Percentiles rank a stretch among this genome's conserved stretches.
Evolutionary conservation across 2,797 vertebrate genomes (phyloP).

Genomic region (Acrossocheilus wenchowensis): DNA sequence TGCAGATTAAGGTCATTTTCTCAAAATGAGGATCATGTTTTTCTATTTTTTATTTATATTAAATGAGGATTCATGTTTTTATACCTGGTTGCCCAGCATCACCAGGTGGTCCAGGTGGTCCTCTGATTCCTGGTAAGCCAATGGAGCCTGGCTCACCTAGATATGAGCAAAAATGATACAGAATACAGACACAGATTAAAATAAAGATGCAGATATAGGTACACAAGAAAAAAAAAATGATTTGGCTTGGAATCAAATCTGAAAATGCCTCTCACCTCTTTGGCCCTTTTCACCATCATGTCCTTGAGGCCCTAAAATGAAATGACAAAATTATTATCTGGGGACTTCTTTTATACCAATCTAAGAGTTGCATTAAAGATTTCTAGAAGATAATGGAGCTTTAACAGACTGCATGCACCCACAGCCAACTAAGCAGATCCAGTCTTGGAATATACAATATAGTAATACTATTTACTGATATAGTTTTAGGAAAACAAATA

Average conservation of each 20-base stretch:
- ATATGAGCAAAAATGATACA: not conserved
- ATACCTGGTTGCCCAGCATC: slow-evolving; percentile 88
- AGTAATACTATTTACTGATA: not conserved
- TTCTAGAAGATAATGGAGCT: not conserved
- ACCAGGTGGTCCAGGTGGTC: slow-evolving; percentile 85
- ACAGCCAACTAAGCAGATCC: not conserved
- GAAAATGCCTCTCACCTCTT: slow-evolving; percentile 78
- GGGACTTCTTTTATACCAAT: not conserved
- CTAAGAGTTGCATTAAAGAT: not conserved
- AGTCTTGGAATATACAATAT: not conserved
- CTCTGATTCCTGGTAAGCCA: slow-evolving; percentile 87
- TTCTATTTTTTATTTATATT: not conserved
- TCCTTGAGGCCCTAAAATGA: slow-evolving; percentile 81
- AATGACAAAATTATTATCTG: not conserved
- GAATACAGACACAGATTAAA: not conserved
- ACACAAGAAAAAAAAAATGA: not conserved
- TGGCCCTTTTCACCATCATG: slow-evolving; percentile 86
- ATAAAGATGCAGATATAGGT: not conserved
- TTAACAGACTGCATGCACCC: not conserved
- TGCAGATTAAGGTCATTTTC: not conserved
- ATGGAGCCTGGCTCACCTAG: slow-evolving; percentile 88
- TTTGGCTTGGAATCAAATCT: not conserved
- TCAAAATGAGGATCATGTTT: not conserved
- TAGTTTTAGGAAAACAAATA: not conserved
- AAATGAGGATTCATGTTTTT: not conserved